Evolutionary conservation across 2,888 invertebrate genomes (phyloP), one percentile per base, ranked within the genome.

Genomic region (Bombylius major): DNA sequence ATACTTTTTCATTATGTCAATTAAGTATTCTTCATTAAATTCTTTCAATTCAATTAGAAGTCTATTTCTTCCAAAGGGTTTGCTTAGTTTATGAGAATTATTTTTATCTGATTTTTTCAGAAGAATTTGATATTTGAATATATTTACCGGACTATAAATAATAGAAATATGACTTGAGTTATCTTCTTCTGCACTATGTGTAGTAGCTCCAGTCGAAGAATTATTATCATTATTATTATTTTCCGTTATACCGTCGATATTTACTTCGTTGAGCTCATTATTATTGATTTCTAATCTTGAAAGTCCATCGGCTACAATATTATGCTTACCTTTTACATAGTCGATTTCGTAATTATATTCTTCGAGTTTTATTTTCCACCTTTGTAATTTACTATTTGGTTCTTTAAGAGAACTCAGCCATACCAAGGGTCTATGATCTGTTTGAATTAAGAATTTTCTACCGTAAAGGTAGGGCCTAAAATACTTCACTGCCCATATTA

Each of bases 401-500:
- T 47, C 65, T 54, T 65, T 66, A 5, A 62, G 23, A 23, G 23
- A 23, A 23, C 23, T 23, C 23, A 23, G 23, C 23, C 23, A 23
- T 23, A 23, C 23, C 23, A 23, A 23, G 23, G 23, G 23, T 23
- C 23, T 23, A 23, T 23, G 23, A 23, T 23, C 23, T 23, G 23
- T 23, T 23, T 23, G 23, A 23, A 23, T 23, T 23, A 23, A 23
- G 23, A 23, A 23, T 23, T 23, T 23, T 23, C 23, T 23, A 23
- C 23, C 23, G 3, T 23, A 23, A 23, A 23, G 23, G 23, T 23
- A 23, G 23, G 23, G 23, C 23, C 23, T 23, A 23, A 23, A 23
- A 23, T 23, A 23, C 3, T 23, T 23, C 23, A 23, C 23, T 23
- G 23, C 23, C 23, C 23, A 23, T 23, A 23, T 23, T 23, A 23